phyloP scores from a whole-genome alignment of 2,113 vertebrate species.

The Vidua macroura region DNA sequence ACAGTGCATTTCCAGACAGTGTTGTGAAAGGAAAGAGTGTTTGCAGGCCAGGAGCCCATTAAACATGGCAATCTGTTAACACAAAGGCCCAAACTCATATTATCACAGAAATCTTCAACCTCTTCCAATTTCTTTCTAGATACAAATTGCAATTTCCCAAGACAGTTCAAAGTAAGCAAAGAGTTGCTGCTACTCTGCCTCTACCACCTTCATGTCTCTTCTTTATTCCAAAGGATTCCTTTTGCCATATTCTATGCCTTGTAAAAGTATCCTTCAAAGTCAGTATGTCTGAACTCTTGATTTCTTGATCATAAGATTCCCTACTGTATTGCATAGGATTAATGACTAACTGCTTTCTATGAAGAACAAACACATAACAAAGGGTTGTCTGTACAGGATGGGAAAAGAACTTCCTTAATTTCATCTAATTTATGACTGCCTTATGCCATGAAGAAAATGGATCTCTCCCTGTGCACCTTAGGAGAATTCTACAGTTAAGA shows the following conservation, averaged over 20 bases:
- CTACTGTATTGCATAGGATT: not conserved
- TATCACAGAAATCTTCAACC: not conserved
- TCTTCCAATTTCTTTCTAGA: not conserved
- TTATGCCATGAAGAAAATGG: not conserved
- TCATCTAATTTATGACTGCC: not conserved
- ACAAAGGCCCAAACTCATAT: not conserved
- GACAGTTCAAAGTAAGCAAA: not conserved
- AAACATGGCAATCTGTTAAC: not conserved
- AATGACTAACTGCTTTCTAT: not conserved
- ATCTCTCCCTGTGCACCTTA: not conserved
- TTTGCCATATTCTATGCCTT: not conserved
- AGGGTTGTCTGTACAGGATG: not conserved
- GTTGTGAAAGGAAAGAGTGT: not conserved
- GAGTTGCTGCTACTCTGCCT: not conserved
- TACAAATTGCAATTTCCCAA: not conserved
- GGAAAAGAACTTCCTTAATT: not conserved
- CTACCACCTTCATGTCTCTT: not conserved
- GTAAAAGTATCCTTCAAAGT: not conserved
- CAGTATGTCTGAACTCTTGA: not conserved
- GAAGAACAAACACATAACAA: slow-evolving; percentile 4
- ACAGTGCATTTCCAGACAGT: not conserved
- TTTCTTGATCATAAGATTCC: not conserved
- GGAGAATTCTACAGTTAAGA: not conserved
- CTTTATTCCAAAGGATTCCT: not conserved
- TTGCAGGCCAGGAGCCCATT: not conserved